phyloP scores from a whole-genome alignment of 2,113 vertebrate species.

The Cephalopterus ornatus region DNA sequence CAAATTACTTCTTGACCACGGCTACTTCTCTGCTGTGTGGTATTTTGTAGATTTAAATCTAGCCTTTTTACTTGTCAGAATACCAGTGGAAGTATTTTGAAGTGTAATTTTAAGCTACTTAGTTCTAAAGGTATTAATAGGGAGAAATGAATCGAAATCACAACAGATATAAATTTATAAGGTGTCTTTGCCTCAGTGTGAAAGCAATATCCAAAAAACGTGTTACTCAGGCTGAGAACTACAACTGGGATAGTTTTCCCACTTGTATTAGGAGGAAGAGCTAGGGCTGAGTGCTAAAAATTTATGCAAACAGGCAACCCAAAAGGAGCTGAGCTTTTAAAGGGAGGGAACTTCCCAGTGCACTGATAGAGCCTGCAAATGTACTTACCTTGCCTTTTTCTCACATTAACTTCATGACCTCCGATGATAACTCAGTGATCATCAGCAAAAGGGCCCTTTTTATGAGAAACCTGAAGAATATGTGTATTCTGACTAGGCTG shows the following conservation, averaged over 20 bases:
- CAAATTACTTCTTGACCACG: neutral
- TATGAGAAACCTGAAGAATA: neutral
- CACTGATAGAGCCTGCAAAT: neutral
- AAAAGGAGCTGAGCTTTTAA: neutral
- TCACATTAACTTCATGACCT: neutral
- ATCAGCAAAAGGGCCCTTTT: neutral
- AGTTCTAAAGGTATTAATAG: neutral
- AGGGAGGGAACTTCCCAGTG: neutral
- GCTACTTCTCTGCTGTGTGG: neutral
- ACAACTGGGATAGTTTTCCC: neutral
- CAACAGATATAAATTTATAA: neutral
- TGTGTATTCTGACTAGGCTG: accelerated
- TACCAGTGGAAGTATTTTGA: neutral
- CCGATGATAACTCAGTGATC: neutral
- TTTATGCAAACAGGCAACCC: neutral
- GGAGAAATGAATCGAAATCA: neutral
- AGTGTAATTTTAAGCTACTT: neutral
- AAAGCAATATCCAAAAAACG: neutral
- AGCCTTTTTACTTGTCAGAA: neutral
- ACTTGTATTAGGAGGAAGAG: neutral
- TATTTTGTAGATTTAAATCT: neutral
- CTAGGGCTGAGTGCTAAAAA: neutral
- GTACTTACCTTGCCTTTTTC: neutral
- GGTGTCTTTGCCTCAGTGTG: neutral
- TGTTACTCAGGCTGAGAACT: neutral